Evolutionary conservation across 2,888 invertebrate species (phyloP).

Genomic region (Pilophorus perplexus): DNA sequence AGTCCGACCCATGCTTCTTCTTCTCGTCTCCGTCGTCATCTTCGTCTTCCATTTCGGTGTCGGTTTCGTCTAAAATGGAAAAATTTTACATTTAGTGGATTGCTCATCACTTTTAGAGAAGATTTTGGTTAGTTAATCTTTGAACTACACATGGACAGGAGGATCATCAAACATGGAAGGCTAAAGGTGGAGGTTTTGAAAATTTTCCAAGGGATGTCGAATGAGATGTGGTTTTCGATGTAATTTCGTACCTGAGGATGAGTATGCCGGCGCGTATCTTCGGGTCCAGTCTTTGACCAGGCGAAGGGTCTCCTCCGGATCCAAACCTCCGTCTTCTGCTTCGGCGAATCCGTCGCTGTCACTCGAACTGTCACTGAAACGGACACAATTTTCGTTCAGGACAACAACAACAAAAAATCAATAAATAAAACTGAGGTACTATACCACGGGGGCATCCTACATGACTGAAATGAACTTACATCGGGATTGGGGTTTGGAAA

Average conservation of each 20-base stretch:
- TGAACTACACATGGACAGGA: no score
- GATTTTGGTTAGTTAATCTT: no score
- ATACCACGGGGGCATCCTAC: no score
- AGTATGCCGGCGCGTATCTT: slow-evolving; percentile 53
- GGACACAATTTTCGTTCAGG: no score
- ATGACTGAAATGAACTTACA: slow-evolving; percentile 15
- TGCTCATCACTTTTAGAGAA: no score
- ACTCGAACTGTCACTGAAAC: slow-evolving; percentile 46
- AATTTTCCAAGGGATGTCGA: no score
- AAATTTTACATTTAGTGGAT: background rate
- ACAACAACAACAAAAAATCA: slow-evolving; percentile 3
- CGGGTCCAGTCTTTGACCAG: slow-evolving; percentile 68
- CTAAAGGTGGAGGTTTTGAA: no score
- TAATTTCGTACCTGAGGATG: slow-evolving; percentile 2
- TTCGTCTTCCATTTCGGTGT: slow-evolving; percentile 72
- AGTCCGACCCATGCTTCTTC: slow-evolving; percentile 58
- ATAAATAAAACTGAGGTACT: background rate
- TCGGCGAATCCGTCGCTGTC: slow-evolving; percentile 65
- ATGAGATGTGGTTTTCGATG: no score
- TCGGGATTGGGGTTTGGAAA: background rate
- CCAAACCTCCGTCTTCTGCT: slow-evolving; percentile 63
- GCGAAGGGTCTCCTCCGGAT: slow-evolving; percentile 66
- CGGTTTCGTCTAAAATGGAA: slow-evolving; percentile 59
- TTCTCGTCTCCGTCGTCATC: slow-evolving; percentile 52
- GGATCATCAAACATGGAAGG: no score